Evolutionary conservation across 2,797 vertebrate genomes (phyloP), one percentile per base, ranked within the genome.

Genomic region (Lindbergichthys nudifrons): DNA sequence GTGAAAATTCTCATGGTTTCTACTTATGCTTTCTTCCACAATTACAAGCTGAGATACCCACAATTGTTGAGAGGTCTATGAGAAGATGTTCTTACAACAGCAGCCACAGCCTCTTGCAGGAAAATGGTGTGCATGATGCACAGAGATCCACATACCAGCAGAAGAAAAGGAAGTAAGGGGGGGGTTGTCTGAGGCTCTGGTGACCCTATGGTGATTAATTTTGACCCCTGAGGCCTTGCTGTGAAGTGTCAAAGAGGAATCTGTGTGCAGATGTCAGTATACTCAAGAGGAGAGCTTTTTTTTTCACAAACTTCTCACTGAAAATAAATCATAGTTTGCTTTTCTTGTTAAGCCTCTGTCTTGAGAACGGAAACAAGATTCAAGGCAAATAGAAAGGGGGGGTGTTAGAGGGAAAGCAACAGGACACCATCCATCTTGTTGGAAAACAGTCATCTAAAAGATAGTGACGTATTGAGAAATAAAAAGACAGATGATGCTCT

Each of bases 291-390:
- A 0, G 41, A 58, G 39, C 18, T 53, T 45, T 54, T 52, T 36
- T 68, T 61, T 69, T 8, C 6, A 59, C 41, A 53, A 51, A 15
- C 36, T 12, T 74, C 39, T 30, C 13, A 41, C 23, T 42, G 42
- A 53, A 56, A 45, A 68, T 7, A 53, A 18, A 70, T 79, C 59
- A 70, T 21, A 5, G 57, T 76, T 82, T 86, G 73, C 10, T 81
- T 77, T 78, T 77, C 36, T 77, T 81, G 42, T 60, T 71, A 75
- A 77, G 68, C 32, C 70, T 70, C 21, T 52, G 9, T 47, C 53
- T 70, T 60, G 63, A 32, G 60, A 82, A 46, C 13, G 39, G 69
- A 85, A 75, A 53, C 30, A 50, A 41, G 57, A 75, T 32, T 77
- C n/a, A 75, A 48, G 16, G 32, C 46, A 63, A 53, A 50, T 12